A percentile compares a stretch with the other conserved stretches of the same genome.
Conservation (phyloP, 2,113 vertebrate species). For the Larimichthys polyactis region DNA sequence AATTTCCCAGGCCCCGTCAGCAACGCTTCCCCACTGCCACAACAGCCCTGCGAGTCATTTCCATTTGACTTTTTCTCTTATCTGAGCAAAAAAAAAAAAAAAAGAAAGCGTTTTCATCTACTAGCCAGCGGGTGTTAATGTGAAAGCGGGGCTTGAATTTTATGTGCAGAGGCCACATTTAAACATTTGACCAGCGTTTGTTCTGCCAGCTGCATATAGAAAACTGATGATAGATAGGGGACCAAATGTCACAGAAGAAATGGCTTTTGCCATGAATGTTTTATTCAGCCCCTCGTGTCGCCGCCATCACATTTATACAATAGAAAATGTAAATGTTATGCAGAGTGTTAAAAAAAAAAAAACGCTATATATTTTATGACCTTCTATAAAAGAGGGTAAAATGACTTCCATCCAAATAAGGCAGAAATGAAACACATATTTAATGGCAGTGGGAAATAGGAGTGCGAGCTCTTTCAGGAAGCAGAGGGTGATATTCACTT, state of each 20-base stretch:
- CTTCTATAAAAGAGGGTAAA: conserved; percentile 82
- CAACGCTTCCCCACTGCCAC: conserved; percentile 58
- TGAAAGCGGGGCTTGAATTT: conserved; percentile 81
- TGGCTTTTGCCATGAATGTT: conserved; percentile 83
- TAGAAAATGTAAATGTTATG: conserved; percentile 85
- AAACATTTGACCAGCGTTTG: conserved; percentile 84
- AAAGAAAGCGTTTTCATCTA: conserved; percentile 83
- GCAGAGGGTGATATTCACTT: conserved; percentile 79
- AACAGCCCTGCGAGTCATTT: conserved; percentile 79
- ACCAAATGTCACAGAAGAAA: conserved; percentile 84
- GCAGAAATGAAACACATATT: conserved; percentile 76
- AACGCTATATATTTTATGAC: conserved; percentile 82
- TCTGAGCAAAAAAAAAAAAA: conserved; percentile 72
- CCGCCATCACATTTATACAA: conserved; percentile 81
- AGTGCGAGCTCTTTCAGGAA: conserved; percentile 54
- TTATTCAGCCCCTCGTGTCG: conserved; percentile 76
- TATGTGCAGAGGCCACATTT: conserved; percentile 80
- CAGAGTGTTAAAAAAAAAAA: conserved; percentile 56
- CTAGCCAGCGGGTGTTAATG: conserved; percentile 82
- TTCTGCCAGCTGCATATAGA: conserved; percentile 79
- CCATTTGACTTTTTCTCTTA: conserved; percentile 86
- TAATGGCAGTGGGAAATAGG: conserved; percentile 65
- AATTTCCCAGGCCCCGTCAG: conserved; percentile 78
- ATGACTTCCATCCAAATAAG: conserved; percentile 79
- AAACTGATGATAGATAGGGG: conserved; percentile 83